Evolutionary conservation across 2,888 invertebrate genomes (phyloP), one percentile per base, ranked within the genome.

Genomic region (Cremastinae sp.): DNA sequence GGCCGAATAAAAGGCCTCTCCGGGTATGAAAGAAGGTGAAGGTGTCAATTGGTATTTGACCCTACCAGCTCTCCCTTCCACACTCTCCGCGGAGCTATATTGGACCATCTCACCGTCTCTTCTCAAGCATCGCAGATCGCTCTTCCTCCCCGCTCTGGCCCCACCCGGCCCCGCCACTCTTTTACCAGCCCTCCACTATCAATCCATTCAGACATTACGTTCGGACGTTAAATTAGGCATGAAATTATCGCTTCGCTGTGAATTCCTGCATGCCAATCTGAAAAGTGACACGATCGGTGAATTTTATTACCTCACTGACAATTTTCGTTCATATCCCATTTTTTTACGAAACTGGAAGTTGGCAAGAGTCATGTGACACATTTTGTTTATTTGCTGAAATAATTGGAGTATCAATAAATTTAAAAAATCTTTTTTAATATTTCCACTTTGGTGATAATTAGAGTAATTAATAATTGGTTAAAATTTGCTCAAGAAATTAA

Each of bases 21-120:
- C 78, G 79, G 43, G 79, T 77, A 76, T 80, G 79, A 84, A 81
- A 80, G 81, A 78, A 81, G 80, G 79, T 82, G 80, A 80, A 75
- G 79, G 80, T 84, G 80, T 83, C 82, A 83, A 83, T 84, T 82
- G 79, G 75, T 45, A 78, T 72, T 80, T 78, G 80, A 81, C 81
- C 79, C 73, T 51, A 28, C 28, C 28, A 28, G 28, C 28, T 28
- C 28, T 28, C 28, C 28, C 28, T 28, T 5, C 55, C 65, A 37
- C 62, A n/a, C 14, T 41, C 65, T 55, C 61, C 56, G 47, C 61
- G 55, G 59, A 55, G 64, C 76, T 64, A 47, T n/a, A n/a, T 64
- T 51, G 71, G 68, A 76, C 71, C 45, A 12, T 37, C 72, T 56
- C 61, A 47, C 66, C 76, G 62, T 75, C 74, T 55, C 68, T 59